Conservation (phyloP, 1,140 invertebrate genomes). For the Rhyacophila brunnea region DNA sequence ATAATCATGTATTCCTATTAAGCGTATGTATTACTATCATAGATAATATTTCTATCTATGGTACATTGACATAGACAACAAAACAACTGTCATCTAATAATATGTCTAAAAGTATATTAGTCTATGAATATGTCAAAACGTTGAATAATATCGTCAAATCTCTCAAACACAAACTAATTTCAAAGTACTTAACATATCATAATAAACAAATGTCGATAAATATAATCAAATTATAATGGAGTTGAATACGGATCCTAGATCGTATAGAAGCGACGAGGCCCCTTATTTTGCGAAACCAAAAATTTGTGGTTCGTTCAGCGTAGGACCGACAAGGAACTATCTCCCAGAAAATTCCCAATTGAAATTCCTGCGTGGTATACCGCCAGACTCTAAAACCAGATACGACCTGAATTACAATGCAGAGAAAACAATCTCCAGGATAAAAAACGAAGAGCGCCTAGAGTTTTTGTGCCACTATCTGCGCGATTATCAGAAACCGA, state of each 20-base stretch:
- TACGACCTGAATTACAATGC: slow-evolving; percentile 13
- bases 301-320: slow-evolving; percentile 22
- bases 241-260: slow-evolving; percentile 8
- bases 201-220: no score
- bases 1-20: no score
- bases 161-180: no score
- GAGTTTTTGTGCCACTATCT: slow-evolving; percentile 4
- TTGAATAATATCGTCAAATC: no score
- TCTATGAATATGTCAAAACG: no score
- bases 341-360: slow-evolving; percentile 6
- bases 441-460: not conserved
- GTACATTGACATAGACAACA: no score
- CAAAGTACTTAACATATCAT: no score
- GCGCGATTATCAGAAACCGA: not conserved
- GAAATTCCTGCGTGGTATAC: slow-evolving; percentile 5
- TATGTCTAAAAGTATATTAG: no score
- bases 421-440: not conserved
- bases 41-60: no score
- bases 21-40: no score
- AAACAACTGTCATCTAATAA: no score
- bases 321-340: slow-evolving; percentile 10
- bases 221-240: no score
- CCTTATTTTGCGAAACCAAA: slow-evolving; percentile 4
- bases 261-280: not conserved
- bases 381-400: not conserved